A percentile compares a stretch with the other conserved stretches of the same genome.
Conservation (phyloP, 2,797 vertebrate genomes). For the Eulemur rubriventer region DNA sequence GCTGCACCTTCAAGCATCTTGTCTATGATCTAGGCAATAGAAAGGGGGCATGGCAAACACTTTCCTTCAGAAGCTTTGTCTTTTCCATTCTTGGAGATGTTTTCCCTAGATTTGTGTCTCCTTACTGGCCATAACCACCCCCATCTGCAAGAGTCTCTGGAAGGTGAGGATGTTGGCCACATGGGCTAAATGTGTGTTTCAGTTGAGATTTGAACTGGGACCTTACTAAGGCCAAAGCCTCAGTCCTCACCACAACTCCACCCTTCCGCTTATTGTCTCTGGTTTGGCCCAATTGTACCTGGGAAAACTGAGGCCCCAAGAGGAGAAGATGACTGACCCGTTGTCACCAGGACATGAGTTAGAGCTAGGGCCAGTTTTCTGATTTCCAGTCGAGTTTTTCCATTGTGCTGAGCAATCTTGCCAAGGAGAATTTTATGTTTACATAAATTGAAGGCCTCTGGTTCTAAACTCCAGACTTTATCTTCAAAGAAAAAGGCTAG, state of each 20-base stretch:
- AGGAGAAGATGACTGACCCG: neutral
- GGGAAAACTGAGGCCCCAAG: neutral
- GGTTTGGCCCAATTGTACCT: neutral
- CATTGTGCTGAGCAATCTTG: neutral
- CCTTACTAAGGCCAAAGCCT: neutral
- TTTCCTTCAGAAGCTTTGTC: neutral
- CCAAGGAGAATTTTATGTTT: neutral
- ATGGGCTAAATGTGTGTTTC: neutral
- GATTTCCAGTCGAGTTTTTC: neutral
- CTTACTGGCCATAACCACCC: neutral
- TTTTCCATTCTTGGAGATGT: neutral
- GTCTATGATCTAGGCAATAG: neutral
- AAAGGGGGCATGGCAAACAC: neutral
- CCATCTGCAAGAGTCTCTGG: neutral
- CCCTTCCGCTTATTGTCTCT: neutral
- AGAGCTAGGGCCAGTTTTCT: neutral
- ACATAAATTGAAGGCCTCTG: neutral
- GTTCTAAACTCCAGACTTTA: neutral
- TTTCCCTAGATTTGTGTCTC: neutral
- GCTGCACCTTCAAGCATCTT: neutral
- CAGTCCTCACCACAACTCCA: neutral
- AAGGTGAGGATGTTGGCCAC: neutral
- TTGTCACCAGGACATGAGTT: neutral
- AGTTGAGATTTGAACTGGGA: neutral
- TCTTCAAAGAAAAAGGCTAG: constrained; percentile 38